A percentile compares a stretch with the other conserved stretches of the same genome.
phyloP scores from a whole-genome alignment of 2,888 invertebrate species.

The Sturmia bella region DNA sequence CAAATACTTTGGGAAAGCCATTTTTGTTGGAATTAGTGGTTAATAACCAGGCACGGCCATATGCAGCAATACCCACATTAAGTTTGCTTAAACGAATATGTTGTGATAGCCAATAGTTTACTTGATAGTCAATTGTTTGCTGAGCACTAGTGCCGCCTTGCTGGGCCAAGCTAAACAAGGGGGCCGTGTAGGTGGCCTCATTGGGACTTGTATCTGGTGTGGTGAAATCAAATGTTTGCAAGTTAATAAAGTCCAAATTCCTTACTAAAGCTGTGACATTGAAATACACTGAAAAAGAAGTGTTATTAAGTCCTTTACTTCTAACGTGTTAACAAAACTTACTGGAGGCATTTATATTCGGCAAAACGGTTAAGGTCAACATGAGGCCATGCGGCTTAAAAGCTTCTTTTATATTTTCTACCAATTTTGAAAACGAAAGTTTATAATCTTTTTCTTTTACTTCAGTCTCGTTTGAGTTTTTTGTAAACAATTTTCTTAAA shows the following conservation, averaged over 20 bases:
- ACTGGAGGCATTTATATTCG: slow-evolving; percentile 90
- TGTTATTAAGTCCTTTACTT: no score
- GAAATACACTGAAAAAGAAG: slow-evolving; percentile 88
- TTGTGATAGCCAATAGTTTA: slow-evolving; percentile 85
- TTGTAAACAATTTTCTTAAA: slow-evolving; percentile 88
- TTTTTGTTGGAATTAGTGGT: slow-evolving; percentile 87
- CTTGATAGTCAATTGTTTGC: slow-evolving; percentile 86
- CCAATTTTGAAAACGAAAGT: slow-evolving; percentile 88
- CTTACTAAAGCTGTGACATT: slow-evolving; percentile 88
- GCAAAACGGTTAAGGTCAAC: slow-evolving; percentile 87
- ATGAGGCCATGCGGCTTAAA: slow-evolving; percentile 86
- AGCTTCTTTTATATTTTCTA: slow-evolving; percentile 87
- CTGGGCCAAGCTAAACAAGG: slow-evolving; percentile 85
- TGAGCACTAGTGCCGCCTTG: slow-evolving; percentile 85
- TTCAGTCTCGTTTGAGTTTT: slow-evolving; percentile 84
- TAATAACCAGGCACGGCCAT: slow-evolving; percentile 90
- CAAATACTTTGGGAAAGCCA: slow-evolving; percentile 88
- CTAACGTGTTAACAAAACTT: slow-evolving; percentile 78
- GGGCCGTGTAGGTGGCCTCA: slow-evolving; percentile 89
- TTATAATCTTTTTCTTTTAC: slow-evolving; percentile 88
- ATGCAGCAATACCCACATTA: slow-evolving; percentile 87
- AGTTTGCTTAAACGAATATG: slow-evolving; percentile 86
- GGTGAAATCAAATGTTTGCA: slow-evolving; percentile 90
- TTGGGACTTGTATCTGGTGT: slow-evolving; percentile 89
- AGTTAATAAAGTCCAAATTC: slow-evolving; percentile 89